Conservation (phyloP, 2,888 invertebrate species). For the Eilema depressum region DNA sequence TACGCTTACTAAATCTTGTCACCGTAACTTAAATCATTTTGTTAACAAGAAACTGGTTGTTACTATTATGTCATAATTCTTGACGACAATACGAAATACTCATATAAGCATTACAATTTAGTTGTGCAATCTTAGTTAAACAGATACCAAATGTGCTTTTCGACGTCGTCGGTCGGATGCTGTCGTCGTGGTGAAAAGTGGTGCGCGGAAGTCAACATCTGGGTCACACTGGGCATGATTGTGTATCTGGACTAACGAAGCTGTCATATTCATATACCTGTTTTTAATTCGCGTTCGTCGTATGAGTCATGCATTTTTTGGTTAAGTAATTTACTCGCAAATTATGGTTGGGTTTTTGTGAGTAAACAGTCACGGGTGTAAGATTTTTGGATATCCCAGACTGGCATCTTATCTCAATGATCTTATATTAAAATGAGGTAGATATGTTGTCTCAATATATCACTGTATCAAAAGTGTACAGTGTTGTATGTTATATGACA, state of each 20-base stretch:
- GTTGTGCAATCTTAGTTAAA: constrained; percentile 16
- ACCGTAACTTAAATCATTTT: not conserved
- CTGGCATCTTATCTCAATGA: not conserved
- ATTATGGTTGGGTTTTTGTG: not conserved
- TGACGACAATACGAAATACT: constrained; percentile 8
- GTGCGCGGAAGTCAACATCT: constrained; percentile 51
- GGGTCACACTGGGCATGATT: constrained; percentile 45
- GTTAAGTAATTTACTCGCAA: not conserved
- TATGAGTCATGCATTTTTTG: constrained; percentile 3
- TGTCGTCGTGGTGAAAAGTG: constrained; percentile 50
- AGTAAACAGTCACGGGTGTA: not conserved
- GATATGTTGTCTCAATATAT: not conserved
- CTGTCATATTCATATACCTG: not conserved
- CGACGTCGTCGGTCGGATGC: constrained; percentile 17
- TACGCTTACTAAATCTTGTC: not conserved
- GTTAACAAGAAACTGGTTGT: not conserved
- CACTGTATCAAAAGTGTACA: not conserved
- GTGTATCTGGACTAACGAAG: constrained; percentile 44
- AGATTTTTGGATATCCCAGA: not conserved
- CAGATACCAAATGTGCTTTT: constrained; percentile 6
- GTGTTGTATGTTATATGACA: not conserved
- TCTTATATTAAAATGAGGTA: not conserved
- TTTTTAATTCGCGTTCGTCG: not conserved
- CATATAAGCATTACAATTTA: constrained; percentile 5
- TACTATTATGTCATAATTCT: not conserved